phyloP scores from a whole-genome alignment of 2,888 invertebrate species.

The Temnothorax unifasciatus region DNA sequence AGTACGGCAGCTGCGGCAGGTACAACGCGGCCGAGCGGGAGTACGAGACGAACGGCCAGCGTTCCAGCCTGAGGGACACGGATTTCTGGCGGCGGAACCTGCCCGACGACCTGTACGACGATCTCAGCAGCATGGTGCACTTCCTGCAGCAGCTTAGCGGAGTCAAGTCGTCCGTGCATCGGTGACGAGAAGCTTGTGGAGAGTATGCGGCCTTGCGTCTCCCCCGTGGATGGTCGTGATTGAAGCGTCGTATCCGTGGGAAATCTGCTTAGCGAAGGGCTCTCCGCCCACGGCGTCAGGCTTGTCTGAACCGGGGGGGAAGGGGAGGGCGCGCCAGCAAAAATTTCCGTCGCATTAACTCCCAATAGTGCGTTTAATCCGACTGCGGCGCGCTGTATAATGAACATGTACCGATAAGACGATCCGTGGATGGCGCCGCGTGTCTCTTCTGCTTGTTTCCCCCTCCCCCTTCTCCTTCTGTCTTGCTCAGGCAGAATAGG shows the following conservation, averaged over 20 bases:
- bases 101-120: conserved; percentile 52
- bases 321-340: not conserved
- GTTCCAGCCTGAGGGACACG: conserved; percentile 16
- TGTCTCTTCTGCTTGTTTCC: not conserved
- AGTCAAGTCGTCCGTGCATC: conserved; percentile 87
- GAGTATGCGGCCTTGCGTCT: too few relatives aligned
- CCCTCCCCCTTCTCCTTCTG: not conserved
- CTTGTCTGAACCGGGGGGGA: not conserved
- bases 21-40: conserved; percentile 44
- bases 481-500: too few relatives aligned
- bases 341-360: not conserved
- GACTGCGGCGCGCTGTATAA: not conserved
- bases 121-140: conserved; percentile 87
- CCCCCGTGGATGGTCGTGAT: not conserved
- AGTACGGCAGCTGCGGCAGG: conserved; percentile 56
- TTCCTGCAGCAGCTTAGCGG: conserved; percentile 90
- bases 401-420: not conserved
- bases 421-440: not conserved
- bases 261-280: not conserved
- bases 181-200: conserved; percentile 79
- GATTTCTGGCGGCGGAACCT: conserved; percentile 70
- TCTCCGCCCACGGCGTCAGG: too few relatives aligned
- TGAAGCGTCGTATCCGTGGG: not conserved
- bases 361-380: not conserved
- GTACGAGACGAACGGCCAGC: not conserved